Percentiles rank a stretch among this genome's conserved stretches.
Evolutionary conservation across 2,888 invertebrate genomes (phyloP).

Genomic region (Piscicola geometra): DNA sequence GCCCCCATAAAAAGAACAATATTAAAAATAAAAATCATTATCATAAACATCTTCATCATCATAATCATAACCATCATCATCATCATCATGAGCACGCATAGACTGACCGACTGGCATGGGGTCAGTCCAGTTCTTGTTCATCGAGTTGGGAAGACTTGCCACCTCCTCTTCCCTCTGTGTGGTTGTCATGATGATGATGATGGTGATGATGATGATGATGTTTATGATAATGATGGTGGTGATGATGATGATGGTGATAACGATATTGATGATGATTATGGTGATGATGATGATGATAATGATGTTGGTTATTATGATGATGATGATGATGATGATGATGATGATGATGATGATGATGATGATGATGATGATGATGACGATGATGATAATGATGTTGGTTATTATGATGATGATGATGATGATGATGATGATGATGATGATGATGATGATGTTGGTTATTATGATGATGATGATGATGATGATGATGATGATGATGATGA

Average conservation of each 20-base stretch:
- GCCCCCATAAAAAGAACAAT: too few species aligned
- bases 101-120: constrained; percentile 71
- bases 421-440: constrained; percentile 15
- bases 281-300: too few species aligned
- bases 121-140: constrained; percentile 93
- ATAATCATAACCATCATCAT: too few species aligned
- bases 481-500: constrained; percentile 18
- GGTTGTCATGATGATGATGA: not conserved
- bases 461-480: constrained; percentile 20
- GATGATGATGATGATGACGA: constrained; percentile 25
- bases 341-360: constrained; percentile 1
- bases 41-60: too few species aligned
- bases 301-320: too few species aligned
- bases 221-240: not conserved
- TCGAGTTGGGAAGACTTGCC: constrained; percentile 66
- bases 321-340: too few species aligned
- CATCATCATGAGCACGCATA: too few species aligned
- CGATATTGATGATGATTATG: too few species aligned
- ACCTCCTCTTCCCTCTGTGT: constrained; percentile 74
- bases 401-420: not conserved
- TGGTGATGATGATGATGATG: too few species aligned
- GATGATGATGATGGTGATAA: too few species aligned
- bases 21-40: too few species aligned
- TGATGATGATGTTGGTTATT: constrained; percentile 1
- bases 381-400: constrained; percentile 29